Base-by-base conservation (phyloP, 2,797 vertebrate species). In the Poeciliopsis paucimaculata region DNA sequence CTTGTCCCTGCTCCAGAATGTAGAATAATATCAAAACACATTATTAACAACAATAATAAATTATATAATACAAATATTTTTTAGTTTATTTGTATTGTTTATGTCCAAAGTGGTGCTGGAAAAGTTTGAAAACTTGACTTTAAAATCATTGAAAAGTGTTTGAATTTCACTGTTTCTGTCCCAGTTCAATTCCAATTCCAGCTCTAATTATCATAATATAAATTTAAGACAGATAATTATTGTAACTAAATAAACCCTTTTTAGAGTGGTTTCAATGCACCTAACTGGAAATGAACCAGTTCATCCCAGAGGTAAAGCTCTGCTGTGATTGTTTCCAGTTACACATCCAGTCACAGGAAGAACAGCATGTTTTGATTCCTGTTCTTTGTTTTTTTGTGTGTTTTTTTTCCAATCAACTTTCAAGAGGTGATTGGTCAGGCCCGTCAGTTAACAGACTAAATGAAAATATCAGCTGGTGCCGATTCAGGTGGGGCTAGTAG, bases 361-460 rank as follows among this genome's bases (percentile, higher is more conserved):
- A 20, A 4, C 7, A 36, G 39, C 26, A 36, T 83, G 85, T 81
- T 89, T 89, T 77, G 34, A 73, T 89, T 92, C 81, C 79, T 88
- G 66, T 45, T 3, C n/a, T 36, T 2, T 76, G 47, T 77, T 41
- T 41, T 74, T 28, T 77, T 47, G n/a, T n/a, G n/a, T n/a, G n/a
- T 36, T 0, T 7, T 46, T 5, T 43, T 45, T 43, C 39, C 10
- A 39, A 68, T 49, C n/a, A 43, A 2, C 11, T 43, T 43, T 43
- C 43, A 11, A 91, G 45, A 88, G 46, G 87, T 93, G 84, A 85
- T 57, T 72, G 66, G 51, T 78, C 77, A 78, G 80, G 51, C 84
- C 79, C 70, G 74, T 91, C 80, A 62, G 57, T 78, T 64, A 15
- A 77, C 43, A 39, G 74, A 41, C 70, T 60, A 53, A 78, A 82